A percentile compares a stretch with the other conserved stretches of the same genome.
Conservation (phyloP, 2,113 vertebrate genomes). For the Micromys minutus region DNA sequence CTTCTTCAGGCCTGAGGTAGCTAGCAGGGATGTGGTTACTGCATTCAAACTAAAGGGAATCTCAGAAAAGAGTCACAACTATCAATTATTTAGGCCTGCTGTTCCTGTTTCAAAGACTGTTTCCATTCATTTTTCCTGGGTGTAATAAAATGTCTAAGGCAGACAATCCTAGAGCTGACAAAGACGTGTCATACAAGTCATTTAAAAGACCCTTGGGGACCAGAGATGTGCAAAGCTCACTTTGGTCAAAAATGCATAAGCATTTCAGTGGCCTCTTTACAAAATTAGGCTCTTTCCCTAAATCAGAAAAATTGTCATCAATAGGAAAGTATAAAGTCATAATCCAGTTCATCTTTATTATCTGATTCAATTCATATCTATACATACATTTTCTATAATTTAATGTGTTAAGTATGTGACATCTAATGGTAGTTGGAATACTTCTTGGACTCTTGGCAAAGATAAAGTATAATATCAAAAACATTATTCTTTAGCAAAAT, state of each 20-base stretch:
- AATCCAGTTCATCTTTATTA: slow-evolving; percentile 37
- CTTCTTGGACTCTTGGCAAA: not conserved
- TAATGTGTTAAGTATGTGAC: not conserved
- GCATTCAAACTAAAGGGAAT: not conserved
- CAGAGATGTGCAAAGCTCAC: not conserved
- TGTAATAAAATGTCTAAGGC: not conserved
- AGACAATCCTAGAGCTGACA: not conserved
- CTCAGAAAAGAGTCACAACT: not conserved
- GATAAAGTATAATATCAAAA: not conserved
- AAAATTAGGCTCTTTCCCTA: not conserved
- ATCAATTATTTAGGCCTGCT: not conserved
- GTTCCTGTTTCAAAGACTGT: not conserved
- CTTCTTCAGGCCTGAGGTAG: not conserved
- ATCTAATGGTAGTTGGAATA: not conserved
- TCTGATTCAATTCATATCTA: not conserved
- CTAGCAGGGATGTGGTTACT: not conserved
- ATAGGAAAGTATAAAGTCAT: not conserved
- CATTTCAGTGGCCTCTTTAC: not conserved
- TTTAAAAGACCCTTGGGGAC: not conserved
- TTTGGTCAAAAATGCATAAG: not conserved
- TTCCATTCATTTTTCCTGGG: not conserved
- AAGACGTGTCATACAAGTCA: not conserved
- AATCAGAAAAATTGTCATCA: not conserved
- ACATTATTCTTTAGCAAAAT: no score
- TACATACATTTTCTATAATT: not conserved